phyloP scores from a whole-genome alignment of 2,888 invertebrate genomes.

The Drosophila acutilabella region DNA sequence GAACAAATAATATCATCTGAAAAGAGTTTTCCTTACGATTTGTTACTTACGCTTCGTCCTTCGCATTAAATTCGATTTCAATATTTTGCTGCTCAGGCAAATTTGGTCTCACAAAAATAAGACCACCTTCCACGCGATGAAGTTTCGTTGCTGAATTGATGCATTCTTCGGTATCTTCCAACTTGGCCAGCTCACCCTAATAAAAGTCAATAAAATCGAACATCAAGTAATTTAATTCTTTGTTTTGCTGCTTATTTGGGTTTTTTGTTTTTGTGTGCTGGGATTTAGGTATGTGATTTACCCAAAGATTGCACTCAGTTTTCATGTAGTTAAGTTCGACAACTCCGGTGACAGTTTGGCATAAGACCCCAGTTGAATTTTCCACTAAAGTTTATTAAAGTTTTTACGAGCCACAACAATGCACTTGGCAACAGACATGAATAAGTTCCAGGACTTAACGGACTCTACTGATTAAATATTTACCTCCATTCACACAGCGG shows the following conservation, averaged over 20 bases:
- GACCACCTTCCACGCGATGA: slow-evolving; percentile 86
- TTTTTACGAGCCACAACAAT: slow-evolving; percentile 52
- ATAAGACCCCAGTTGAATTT: neutral
- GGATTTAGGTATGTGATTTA: neutral
- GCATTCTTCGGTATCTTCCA: slow-evolving; percentile 49
- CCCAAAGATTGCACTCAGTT: neutral
- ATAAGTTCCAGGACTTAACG: slow-evolving; percentile 9
- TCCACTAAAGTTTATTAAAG: slow-evolving; percentile 44
- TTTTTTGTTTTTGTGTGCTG: slow-evolving; percentile 27
- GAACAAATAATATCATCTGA: neutral
- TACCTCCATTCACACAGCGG: slow-evolving; percentile 61
- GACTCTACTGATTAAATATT: slow-evolving; percentile 60
- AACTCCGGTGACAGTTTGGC: slow-evolving; percentile 5
- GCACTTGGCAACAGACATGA: slow-evolving; percentile 29
- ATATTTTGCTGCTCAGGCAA: slow-evolving; percentile 84
- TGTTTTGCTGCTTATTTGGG: slow-evolving; percentile 31
- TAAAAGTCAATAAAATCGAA: slow-evolving; percentile 33
- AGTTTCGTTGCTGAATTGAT: slow-evolving; percentile 52
- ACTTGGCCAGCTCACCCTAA: slow-evolving; percentile 36
- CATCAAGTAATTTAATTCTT: slow-evolving; percentile 44
- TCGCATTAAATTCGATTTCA: slow-evolving; percentile 87
- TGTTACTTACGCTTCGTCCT: slow-evolving; percentile 86
- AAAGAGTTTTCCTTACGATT: slow-evolving; percentile 17
- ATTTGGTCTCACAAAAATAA: slow-evolving; percentile 86
- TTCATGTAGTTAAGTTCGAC: neutral